Evolutionary conservation across 2,888 invertebrate species (phyloP), one percentile per base, ranked within the genome.

Genomic region (Volucella inanis): DNA sequence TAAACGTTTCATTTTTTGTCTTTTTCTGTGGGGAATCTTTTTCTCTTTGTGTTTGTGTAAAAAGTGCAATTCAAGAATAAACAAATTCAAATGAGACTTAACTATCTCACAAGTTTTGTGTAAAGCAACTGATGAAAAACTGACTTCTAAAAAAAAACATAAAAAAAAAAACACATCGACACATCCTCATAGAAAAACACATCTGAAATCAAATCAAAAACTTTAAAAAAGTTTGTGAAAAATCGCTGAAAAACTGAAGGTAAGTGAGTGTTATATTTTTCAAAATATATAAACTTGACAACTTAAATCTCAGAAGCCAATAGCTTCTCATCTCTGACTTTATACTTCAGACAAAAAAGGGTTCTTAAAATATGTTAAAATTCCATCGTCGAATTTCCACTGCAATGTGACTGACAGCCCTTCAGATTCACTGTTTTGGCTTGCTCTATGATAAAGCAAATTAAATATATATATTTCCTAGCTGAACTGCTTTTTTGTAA

Each of bases 101-200:
- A 74, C 70, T 64, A 52, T 49, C 52, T 50, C n/a, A 39, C 54
- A 11, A 41, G 14, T 31, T 39, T 49, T 41, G 1, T 43, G 47
- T 59, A 15, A 31, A 55, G 39, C 6, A 74, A 62, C 54, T 52
- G 61, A 14, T 54, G n/a, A 68, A 14, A 47, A 76, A 59, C 70
- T 54, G 49, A 38, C 8, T 8, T 9, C 12, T 10, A 31, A 45
- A 55, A 18, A 49, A 41, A 65, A 57, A 50, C 59, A 10, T 47
- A 15, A 22, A 70, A 38, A 18, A 39, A 31, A 0, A 47, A 41
- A 50, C 41, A 52, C 31, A 22, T 14, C 10, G n/a, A 57, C 39
- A 39, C 18, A 68, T 11, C 43, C 15, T 39, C 18, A 31, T 39
- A 61, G 2, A 45, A 47, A 61, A 8, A 9, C 31, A 6, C 31